phyloP scores from a whole-genome alignment of 2,797 vertebrate species.

The Sphenodon punctatus region DNA sequence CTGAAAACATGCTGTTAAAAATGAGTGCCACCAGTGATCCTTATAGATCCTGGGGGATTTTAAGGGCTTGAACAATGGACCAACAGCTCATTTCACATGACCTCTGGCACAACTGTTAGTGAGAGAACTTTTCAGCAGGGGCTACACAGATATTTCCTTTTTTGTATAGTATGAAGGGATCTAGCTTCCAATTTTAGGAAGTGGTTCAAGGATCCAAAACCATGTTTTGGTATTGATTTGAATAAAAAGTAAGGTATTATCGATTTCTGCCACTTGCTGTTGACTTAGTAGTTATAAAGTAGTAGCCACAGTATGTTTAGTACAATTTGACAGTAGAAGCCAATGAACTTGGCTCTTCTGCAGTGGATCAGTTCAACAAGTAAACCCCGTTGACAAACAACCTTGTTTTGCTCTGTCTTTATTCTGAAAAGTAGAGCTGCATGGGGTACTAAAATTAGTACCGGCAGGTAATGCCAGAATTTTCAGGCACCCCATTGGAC shows the following conservation, averaged over 20 bases:
- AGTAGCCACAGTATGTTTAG: neutral
- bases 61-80: neutral
- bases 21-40: neutral
- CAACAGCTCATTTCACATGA: neutral
- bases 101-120: too few species aligned
- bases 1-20: neutral
- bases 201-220: neutral
- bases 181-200: neutral
- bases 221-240: neutral
- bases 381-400: neutral
- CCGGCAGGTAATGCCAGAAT: too few species aligned
- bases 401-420: neutral
- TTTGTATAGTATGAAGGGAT: neutral
- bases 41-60: neutral
- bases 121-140: neutral
- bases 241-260: neutral
- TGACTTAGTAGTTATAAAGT: neutral
- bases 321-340: neutral
- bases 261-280: neutral
- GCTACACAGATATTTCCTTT: neutral
- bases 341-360: neutral
- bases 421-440: neutral
- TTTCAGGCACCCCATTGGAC: too few species aligned
- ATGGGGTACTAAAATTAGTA: too few species aligned
- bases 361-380: neutral